Evolutionary conservation across 2,113 vertebrate species (phyloP).

Genomic region (Monopterus albus): DNA sequence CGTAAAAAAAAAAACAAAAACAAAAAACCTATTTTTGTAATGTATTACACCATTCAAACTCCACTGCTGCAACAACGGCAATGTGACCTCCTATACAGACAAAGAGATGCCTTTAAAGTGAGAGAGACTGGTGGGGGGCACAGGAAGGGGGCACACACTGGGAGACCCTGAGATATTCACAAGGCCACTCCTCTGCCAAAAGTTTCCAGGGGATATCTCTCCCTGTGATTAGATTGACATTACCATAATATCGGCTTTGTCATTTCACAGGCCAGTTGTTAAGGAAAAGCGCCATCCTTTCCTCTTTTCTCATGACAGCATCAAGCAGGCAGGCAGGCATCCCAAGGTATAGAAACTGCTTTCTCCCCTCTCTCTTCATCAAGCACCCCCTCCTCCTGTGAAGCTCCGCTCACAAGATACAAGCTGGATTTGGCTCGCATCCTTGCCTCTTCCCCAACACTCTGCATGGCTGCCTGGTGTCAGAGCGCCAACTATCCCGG

Average conservation of each 20-base stretch:
- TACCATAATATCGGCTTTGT: slow-evolving; percentile 83
- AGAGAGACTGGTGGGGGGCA: neutral
- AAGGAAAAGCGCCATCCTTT: slow-evolving; percentile 68
- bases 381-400: slow-evolving; percentile 30
- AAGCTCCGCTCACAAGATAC: slow-evolving; percentile 78
- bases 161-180: slow-evolving; percentile 53
- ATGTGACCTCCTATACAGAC: slow-evolving; percentile 30
- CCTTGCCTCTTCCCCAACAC: slow-evolving; percentile 73
- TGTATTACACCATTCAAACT: slow-evolving; percentile 40
- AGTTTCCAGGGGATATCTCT: slow-evolving; percentile 69
- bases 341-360: slow-evolving; percentile 70
- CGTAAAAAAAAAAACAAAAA: slow-evolving; percentile 44
- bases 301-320: slow-evolving; percentile 62
- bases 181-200: slow-evolving; percentile 56
- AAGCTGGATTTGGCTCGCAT: slow-evolving; percentile 86
- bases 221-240: slow-evolving; percentile 80
- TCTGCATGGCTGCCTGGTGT: slow-evolving; percentile 81
- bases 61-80: slow-evolving; percentile 34
- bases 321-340: slow-evolving; percentile 54
- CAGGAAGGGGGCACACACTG: slow-evolving; percentile 19
- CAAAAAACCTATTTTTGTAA: slow-evolving; percentile 37
- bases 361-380: slow-evolving; percentile 52
- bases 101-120: slow-evolving; percentile 26
- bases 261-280: slow-evolving; percentile 78
- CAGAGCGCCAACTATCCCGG: slow-evolving; percentile 85